These are phyloP conservation scores for Lampris incognitus DNA, from an alignment of 2,113 vertebrate species.

Conservation along the genomic window DNA sequence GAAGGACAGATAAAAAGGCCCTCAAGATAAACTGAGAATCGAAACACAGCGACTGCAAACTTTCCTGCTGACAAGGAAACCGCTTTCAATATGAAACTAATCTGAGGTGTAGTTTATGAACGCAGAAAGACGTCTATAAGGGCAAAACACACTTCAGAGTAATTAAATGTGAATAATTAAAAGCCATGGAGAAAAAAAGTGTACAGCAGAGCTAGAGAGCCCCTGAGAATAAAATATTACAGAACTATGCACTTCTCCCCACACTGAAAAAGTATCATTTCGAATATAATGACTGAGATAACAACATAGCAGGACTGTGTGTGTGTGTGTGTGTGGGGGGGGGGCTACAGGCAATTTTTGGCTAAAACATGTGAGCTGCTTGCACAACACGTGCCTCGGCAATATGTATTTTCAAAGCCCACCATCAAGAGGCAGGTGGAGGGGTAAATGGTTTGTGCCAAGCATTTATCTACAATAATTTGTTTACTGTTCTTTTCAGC, in stretches of 20 bases:
- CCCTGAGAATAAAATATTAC: constrained; percentile 54
- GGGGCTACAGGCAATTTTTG: not conserved
- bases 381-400: not conserved
- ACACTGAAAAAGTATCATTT: constrained; percentile 29
- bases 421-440: not conserved
- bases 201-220: constrained; percentile 25
- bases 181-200: constrained; percentile 39
- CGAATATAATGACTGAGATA: constrained; percentile 23
- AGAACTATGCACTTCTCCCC: constrained; percentile 22
- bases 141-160: constrained; percentile 47
- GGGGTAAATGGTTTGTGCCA: not conserved
- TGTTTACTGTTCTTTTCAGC: not conserved
- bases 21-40: constrained; percentile 60
- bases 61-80: constrained; percentile 53
- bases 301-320: constrained; percentile 7
- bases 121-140: constrained; percentile 50
- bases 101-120: constrained; percentile 54
- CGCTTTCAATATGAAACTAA: constrained; percentile 57
- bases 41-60: constrained; percentile 63
- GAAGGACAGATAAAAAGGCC: constrained; percentile 51
- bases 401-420: not conserved
- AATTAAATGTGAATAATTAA: constrained; percentile 78
- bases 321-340: constrained; percentile 1
- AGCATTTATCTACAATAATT: not conserved
- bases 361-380: not conserved